phyloP scores from a whole-genome alignment of 2,888 invertebrate species.

The Melieria omissa region DNA sequence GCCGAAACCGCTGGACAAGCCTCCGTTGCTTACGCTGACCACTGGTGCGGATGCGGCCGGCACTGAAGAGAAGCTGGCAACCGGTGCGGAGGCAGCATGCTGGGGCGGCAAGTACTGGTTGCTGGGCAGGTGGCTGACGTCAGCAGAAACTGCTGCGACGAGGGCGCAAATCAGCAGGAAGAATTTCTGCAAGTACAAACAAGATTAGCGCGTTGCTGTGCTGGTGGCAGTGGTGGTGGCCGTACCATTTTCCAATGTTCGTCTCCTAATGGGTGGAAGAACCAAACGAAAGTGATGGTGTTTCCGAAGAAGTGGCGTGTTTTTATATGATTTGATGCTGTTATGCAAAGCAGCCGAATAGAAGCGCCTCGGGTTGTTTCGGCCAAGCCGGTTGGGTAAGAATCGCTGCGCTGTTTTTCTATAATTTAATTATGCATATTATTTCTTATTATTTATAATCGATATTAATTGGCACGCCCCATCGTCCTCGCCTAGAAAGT shows the following conservation, averaged over 20 bases:
- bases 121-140: slow-evolving; percentile 55
- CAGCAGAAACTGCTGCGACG: slow-evolving; percentile 44
- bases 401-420: background rate
- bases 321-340: slow-evolving; percentile 60
- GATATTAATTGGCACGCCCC: no score
- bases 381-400: slow-evolving; percentile 14
- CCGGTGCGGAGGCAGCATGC: slow-evolving; percentile 38
- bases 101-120: slow-evolving; percentile 58
- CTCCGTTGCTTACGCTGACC: no score
- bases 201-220: background rate
- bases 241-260: slow-evolving; percentile 54
- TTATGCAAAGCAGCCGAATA: slow-evolving; percentile 40
- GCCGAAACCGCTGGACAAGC: slow-evolving; percentile 45
- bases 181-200: slow-evolving; percentile 42
- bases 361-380: background rate
- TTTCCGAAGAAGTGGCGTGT: slow-evolving; percentile 42
- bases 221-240: no score
- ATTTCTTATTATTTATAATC: no score
- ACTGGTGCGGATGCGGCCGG: background rate
- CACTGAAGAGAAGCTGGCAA: slow-evolving; percentile 19
- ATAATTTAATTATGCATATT: no score
- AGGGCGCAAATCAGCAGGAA: slow-evolving; percentile 38
- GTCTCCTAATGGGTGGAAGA: slow-evolving; percentile 53
- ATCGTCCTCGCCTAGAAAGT: no score
- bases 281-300: slow-evolving; percentile 59